Conservation (phyloP, 2,797 vertebrate species). For the Allobates femoralis region DNA sequence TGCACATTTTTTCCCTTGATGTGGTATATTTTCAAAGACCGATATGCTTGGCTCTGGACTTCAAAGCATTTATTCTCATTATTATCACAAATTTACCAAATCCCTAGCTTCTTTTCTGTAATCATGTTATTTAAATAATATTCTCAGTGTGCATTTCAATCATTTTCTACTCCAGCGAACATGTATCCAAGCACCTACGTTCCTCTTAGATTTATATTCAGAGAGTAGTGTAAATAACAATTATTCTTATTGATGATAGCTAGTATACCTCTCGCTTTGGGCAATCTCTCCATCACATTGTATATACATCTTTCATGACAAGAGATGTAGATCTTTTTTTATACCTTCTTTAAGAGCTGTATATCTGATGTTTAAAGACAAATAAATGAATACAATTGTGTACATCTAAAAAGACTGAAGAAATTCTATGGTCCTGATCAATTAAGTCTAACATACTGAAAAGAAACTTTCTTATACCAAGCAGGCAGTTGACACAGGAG, state of each 20-base stretch:
- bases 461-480: not conserved
- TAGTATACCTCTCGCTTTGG: not conserved
- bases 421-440: too few species aligned
- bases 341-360: too few species aligned
- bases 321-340: too few species aligned
- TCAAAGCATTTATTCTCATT: not conserved
- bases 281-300: not conserved
- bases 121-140: constrained; percentile 12
- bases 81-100: constrained; percentile 10
- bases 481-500: not conserved
- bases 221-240: not conserved
- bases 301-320: too few species aligned
- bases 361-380: too few species aligned
- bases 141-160: not conserved
- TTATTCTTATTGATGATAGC: not conserved
- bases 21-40: not conserved
- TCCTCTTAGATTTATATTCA: not conserved
- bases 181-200: not conserved
- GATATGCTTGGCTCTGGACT: not conserved
- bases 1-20: not conserved
- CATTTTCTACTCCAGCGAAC: constrained; percentile 10
- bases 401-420: too few species aligned
- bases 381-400: too few species aligned
- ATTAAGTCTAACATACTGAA: not conserved
- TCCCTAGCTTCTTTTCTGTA: not conserved